Percentiles rank a stretch among this genome's conserved stretches.
Evolutionary conservation across 2,113 vertebrate species (phyloP).

Genomic region (Alosa alosa): DNA sequence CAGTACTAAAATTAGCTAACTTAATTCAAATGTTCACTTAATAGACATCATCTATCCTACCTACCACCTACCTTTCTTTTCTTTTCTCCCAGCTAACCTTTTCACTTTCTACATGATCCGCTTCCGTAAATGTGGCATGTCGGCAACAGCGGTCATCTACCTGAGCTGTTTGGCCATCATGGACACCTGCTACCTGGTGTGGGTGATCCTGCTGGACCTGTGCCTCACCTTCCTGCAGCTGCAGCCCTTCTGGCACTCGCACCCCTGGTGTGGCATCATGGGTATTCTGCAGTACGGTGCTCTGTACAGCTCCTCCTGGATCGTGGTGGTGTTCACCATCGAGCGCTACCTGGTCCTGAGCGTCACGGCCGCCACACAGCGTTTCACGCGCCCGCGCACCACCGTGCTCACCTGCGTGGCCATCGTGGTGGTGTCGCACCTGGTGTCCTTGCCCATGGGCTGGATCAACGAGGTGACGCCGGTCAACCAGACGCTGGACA

Average conservation of each 20-base stretch:
- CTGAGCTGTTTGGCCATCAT: conserved; percentile 68
- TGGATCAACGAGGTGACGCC: conserved; percentile 68
- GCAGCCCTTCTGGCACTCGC: conserved; percentile 72
- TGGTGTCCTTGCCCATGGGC: conserved; percentile 64
- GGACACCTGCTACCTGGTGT: conserved; percentile 72
- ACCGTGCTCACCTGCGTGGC: conserved; percentile 58
- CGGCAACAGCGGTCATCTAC: conserved; percentile 65
- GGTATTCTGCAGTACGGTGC: conserved; percentile 70
- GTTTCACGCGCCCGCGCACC: conserved; percentile 56
- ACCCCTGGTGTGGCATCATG: conserved; percentile 70
- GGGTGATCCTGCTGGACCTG: conserved; percentile 74
- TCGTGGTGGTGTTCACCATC: conserved; percentile 73
- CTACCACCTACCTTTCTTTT: background rate
- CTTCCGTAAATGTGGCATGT: conserved; percentile 74
- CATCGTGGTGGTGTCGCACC: conserved; percentile 64
- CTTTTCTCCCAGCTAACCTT: conserved; percentile 64
- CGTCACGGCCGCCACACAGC: conserved; percentile 51
- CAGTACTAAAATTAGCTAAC: background rate
- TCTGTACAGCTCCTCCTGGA: conserved; percentile 73
- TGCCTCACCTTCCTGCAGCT: conserved; percentile 68
- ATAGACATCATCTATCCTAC: background rate
- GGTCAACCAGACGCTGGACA: conserved; percentile 48
- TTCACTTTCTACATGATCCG: conserved; percentile 76
- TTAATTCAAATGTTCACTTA: too few relatives aligned
- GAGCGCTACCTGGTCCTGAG: conserved; percentile 73